Evolutionary conservation across 2,113 vertebrate species (phyloP).

Genomic region (Nesogale talazaci): DNA sequence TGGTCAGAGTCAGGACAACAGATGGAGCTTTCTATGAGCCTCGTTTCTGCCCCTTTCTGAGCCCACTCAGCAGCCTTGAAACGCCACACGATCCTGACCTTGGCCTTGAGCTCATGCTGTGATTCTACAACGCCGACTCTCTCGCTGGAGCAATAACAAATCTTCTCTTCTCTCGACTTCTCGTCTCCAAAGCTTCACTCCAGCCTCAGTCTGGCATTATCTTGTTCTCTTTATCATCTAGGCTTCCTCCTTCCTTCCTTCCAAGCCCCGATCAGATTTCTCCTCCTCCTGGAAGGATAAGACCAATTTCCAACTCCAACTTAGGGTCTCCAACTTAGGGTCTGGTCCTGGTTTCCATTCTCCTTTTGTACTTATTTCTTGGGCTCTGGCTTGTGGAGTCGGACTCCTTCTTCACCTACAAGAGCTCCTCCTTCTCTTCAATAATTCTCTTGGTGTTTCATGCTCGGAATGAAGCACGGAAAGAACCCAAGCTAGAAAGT

Average conservation of each 20-base stretch:
- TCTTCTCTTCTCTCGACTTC: background rate
- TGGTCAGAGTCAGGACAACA: constrained; percentile 44
- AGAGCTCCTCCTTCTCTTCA: constrained; percentile 11
- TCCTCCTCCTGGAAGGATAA: constrained; percentile 20
- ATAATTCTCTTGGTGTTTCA: constrained; percentile 60
- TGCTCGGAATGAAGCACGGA: constrained; percentile 60
- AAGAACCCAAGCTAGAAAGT: constrained; percentile 33
- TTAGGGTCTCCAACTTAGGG: background rate
- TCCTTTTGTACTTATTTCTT: constrained; percentile 24
- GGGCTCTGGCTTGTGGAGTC: constrained; percentile 16
- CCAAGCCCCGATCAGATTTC: background rate
- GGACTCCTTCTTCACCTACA: background rate
- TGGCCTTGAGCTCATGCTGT: background rate
- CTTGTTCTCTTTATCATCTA: background rate
- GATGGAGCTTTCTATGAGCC: constrained; percentile 1
- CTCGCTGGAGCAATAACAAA: background rate
- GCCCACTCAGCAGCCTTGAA: no score
- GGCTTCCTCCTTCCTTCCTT: constrained; percentile 8
- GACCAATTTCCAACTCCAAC: background rate
- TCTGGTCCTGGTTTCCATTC: background rate
- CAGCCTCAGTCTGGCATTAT: background rate
- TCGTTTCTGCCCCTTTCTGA: constrained; percentile 11
- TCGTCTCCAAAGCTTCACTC: background rate
- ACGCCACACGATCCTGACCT: background rate
- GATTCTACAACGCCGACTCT: background rate